Evolutionary conservation across 2,113 vertebrate species (phyloP).

Genomic region (Ceyx margarethae): DNA sequence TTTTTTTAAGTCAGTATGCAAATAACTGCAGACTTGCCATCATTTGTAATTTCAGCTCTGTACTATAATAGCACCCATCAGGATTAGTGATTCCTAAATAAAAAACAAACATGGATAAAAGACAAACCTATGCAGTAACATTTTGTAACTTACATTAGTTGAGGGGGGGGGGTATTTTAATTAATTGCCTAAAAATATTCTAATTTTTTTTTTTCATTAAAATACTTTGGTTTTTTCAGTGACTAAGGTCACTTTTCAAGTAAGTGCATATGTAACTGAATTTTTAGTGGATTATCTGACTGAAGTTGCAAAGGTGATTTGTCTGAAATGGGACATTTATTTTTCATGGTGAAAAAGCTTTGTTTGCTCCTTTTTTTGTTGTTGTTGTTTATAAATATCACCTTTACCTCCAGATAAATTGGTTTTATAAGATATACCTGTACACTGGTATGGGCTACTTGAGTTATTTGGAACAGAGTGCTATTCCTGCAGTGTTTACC

Average conservation of each 20-base stretch:
- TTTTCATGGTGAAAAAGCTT: background rate
- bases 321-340: background rate
- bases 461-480: background rate
- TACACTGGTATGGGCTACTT: background rate
- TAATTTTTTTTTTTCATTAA: background rate
- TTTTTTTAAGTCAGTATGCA: background rate
- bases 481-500: background rate
- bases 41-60: background rate
- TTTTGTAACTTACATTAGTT: background rate
- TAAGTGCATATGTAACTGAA: constrained; percentile 4
- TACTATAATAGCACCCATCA: background rate
- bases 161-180: background rate
- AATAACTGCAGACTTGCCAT: background rate
- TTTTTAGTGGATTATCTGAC: background rate
- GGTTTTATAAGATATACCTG: background rate
- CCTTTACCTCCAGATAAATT: background rate
- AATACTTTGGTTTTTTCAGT: background rate
- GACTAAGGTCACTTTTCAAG: background rate
- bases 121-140: background rate
- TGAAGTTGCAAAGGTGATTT: background rate
- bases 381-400: background rate
- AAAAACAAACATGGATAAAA: background rate
- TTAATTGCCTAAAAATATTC: background rate
- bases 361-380: background rate
- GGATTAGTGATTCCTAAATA: background rate